A percentile compares a stretch with the other conserved stretches of the same genome.
Conservation (phyloP, 1,140 invertebrate species). For the Battus philenor region DNA sequence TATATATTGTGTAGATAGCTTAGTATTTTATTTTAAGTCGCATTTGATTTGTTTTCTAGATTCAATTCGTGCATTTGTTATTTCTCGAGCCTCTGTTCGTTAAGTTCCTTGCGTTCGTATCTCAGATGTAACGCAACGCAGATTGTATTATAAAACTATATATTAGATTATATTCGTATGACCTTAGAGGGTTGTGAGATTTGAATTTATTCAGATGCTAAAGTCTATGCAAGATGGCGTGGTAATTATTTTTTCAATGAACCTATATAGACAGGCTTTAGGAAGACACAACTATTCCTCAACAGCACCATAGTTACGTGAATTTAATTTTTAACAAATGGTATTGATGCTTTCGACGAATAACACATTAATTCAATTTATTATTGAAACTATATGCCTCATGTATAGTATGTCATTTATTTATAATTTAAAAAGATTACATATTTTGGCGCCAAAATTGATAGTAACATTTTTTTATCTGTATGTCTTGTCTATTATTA, state of each 20-base stretch:
- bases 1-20: constrained; percentile 47
- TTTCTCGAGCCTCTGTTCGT: constrained; percentile 23
- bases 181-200: constrained; percentile 61
- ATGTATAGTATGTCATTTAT: no score
- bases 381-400: no score
- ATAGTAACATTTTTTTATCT: no score
- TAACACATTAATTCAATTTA: no score
- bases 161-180: constrained; percentile 31
- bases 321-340: not conserved
- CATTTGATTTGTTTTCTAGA: constrained; percentile 23
- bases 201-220: constrained; percentile 35
- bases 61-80: constrained; percentile 5
- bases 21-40: constrained; percentile 21
- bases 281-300: not conserved
- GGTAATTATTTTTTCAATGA: constrained; percentile 4
- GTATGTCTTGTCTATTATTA: no score
- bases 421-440: no score
- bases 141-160: constrained; percentile 33
- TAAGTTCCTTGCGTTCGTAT: constrained; percentile 62
- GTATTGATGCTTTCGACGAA: not conserved
- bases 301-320: not conserved
- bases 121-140: constrained; percentile 51
- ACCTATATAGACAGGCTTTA: not conserved
- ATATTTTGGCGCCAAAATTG: no score
- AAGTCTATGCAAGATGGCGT: constrained; percentile 23